phyloP scores from a whole-genome alignment of 2,797 vertebrate genomes.

The Notolepis coatsorum region DNA sequence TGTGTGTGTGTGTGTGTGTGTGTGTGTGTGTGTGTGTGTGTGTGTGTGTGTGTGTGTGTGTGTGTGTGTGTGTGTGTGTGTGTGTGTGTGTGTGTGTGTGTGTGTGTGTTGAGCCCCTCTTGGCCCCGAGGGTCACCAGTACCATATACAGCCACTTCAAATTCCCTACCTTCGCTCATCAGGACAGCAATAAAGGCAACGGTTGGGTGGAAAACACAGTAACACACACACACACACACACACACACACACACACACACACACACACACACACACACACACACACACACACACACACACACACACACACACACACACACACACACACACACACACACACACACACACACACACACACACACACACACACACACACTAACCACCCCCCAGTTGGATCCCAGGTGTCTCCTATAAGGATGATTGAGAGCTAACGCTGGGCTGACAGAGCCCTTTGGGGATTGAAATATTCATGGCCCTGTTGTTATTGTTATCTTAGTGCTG shows the following conservation, averaged over 20 bases:
- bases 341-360: neutral
- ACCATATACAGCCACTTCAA: conserved; percentile 46
- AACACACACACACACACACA: conserved; percentile 18
- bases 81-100: conserved; percentile 4
- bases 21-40: neutral
- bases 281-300: conserved; percentile 15
- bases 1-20: neutral
- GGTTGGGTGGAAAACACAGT: conserved; percentile 39
- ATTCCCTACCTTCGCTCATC: conserved; percentile 44
- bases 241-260: conserved; percentile 14
- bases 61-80: conserved; percentile 16
- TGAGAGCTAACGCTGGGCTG: conserved; percentile 60
- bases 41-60: too few species aligned
- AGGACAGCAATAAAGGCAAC: conserved; percentile 41
- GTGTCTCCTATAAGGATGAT: conserved; percentile 62
- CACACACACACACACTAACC: neutral
- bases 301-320: neutral
- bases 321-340: neutral
- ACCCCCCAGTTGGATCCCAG: conserved; percentile 37
- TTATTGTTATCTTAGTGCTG: conserved; percentile 64
- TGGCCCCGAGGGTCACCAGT: conserved; percentile 42
- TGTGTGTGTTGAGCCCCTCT: neutral
- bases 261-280: conserved; percentile 24
- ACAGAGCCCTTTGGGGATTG: conserved; percentile 50
- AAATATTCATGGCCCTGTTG: conserved; percentile 63